Evolutionary conservation across 2,113 vertebrate genomes (phyloP), one percentile per base, ranked within the genome.

Genomic region (Dryoscopus gambensis): DNA sequence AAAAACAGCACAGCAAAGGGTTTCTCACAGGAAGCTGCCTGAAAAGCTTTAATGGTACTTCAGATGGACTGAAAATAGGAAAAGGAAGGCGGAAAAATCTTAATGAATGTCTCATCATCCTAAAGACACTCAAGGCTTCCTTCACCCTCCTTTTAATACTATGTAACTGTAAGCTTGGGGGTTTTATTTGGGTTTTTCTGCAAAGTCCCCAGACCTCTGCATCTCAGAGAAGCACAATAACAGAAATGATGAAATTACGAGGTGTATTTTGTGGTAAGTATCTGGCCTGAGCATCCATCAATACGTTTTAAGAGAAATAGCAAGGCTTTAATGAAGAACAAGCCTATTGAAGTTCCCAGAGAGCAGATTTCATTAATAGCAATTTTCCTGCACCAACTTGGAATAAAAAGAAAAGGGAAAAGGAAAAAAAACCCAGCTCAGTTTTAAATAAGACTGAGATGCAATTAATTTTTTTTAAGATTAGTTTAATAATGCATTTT

Each of bases 41-140:
- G 98, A 98, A 99, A 98, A 98, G 97, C 97, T 96, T 98, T 98
- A 98, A 98, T 97, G 97, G 98, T 98, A 97, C 98, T 99, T 98
- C 97, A 98, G 94, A 97, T 85, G 94, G 97, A 98, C 75, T 97
- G 92, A 97, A 98, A 96, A 97, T 96, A 96, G 95, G 92, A 98
- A 97, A 97, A 97, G 93, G 91, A 98, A 94, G 94, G 96, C 78
- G 79, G 97, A 97, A 97, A 96, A 97, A 97, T 97, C 97, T 98
- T 97, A 97, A 98, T 98, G 97, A 98, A 98, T 98, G 98, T 97
- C 97, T 97, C 97, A 97, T 98, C 97, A 97, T 97, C 98, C 97
- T 97, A 97, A 98, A 97, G 92, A 98, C 90, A 97, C 97, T 98
- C 97, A 96, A 98, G 57, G 96, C 90, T 98, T 97, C 94, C 95